A percentile compares a stretch with the other conserved stretches of the same genome.
These are phyloP conservation scores for Agonopterix subpropinquella DNA, from an alignment of 2,888 invertebrate genomes.

Conservation along the genomic window DNA sequence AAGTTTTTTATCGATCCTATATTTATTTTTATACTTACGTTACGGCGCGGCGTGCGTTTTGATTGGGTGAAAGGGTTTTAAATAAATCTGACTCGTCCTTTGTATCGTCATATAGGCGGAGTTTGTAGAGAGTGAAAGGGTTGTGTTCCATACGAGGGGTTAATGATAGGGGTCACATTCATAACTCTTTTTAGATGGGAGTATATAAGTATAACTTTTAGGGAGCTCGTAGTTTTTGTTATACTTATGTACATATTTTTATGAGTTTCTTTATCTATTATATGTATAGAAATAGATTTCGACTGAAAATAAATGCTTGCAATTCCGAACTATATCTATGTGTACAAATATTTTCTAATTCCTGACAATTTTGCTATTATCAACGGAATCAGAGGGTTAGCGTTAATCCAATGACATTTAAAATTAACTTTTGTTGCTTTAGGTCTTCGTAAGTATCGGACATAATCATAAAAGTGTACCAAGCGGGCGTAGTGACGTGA, in stretches of 20 bases:
- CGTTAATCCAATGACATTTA: constrained; percentile 56
- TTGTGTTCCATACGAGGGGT: constrained; percentile 36
- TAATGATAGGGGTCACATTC: constrained; percentile 15
- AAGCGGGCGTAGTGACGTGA: constrained; percentile 47
- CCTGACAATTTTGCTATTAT: neutral
- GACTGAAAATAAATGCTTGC: neutral
- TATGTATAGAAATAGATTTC: neutral
- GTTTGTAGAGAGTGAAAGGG: constrained; percentile 50
- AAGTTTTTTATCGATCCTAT: constrained; percentile 54
- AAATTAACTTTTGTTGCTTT: constrained; percentile 58
- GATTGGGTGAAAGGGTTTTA: constrained; percentile 69
- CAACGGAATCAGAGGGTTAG: constrained; percentile 19
- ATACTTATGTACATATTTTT: neutral
- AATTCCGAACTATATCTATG: too few species aligned
- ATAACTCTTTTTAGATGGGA: neutral
- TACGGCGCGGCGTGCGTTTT: constrained; percentile 29
- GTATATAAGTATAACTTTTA: neutral
- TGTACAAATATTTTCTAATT: too few species aligned
- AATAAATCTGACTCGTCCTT: constrained; percentile 48
- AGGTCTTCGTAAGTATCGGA: constrained; percentile 34
- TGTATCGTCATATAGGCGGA: constrained; percentile 38
- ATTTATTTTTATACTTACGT: constrained; percentile 47
- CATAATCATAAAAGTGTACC: constrained; percentile 28
- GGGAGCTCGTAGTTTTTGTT: neutral
- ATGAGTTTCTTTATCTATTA: neutral